Evolutionary conservation across 2,797 vertebrate species (phyloP), one percentile per base, ranked within the genome.

Genomic region (Meriones psammophilus): DNA sequence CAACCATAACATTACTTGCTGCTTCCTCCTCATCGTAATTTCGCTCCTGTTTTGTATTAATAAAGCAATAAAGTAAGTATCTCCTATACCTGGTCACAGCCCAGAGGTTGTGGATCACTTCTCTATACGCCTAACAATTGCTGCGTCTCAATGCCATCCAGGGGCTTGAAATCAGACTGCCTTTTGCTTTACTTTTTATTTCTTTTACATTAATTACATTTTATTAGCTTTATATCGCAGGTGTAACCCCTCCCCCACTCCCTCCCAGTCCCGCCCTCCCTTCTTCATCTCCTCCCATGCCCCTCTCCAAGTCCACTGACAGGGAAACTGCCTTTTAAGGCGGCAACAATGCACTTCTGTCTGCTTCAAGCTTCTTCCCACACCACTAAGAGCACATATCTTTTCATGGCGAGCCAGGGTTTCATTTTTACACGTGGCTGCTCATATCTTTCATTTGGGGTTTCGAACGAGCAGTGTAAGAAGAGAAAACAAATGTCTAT

Each of bases 401-500:
- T 17, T 36, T 88, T 92, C 60, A 1, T 46, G 42, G 77, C 28
- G 36, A 80, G 76, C 69, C 87, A 36, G 89, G 54, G 22, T 92
- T 94, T 8, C 0, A 0, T 85, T 94, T 97, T 97, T 69, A 88
- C 62, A 96, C 89, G 10, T 86, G 56, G 22, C 50, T 83, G 87
- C 60, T 58, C 18, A 7, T 20, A 76, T 46, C 46, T n/a, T 64
- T 95, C 89, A 58, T 69, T 46, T 33, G 93, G 71, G 90, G n/a
- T 66, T 92, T 94, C 90, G 87, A 24, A 84, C 42, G 78, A 80
- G 60, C 89, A 60, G n/a, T 94, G 93, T 76, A 80, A 91, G 74
- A 92, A 76, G 68, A 97, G 88, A 96, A 96, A 96, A 96, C 79
- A 89, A 87, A 42, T 60, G 36, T 87, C 54, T 96, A 0, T 60